Evolutionary conservation across 1,140 invertebrate species (phyloP), one percentile per base, ranked within the genome.

Genomic region (Centruroides sculpturatus): DNA sequence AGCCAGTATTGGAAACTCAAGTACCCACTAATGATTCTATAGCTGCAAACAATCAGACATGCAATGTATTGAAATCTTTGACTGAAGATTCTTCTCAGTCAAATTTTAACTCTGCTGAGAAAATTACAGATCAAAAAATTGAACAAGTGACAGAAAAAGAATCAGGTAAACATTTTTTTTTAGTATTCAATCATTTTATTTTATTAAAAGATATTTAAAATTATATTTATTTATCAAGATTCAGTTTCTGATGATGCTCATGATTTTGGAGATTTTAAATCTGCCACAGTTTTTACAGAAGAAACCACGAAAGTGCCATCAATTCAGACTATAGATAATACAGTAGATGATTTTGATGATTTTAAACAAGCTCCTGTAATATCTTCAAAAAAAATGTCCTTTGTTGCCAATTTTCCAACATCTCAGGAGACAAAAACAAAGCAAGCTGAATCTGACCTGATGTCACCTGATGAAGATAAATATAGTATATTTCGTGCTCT

Each of bases 311-410:
- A 65, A 35, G n/a, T 34, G 23, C 59, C 59, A 52, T 23, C 52
- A 5, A 56, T 55, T 49, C 58, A 55, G 13, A 59, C 58, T n/a
- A 63, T 47, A 36, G 67, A 72, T 53, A 67, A 70, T 62, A 69
- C 69, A 54, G 72, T 73, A 58, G 80, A 82, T 66, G 79, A 81
- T 35, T 83, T 80, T 70, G 77, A 77, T 10, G 81, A 82, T 56
- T 82, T 82, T 64, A 79, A 81, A 66, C 80, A 78, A 63, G 79
- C 79, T 48, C 71, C 73, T 5, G 35, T 46, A 34, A 65, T 23
- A 9, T 46, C 3, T 36, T 64, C 55, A 35, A 9, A 13, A 13
- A 11, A 13, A 34, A 54, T 34, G n/a, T 5, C 13, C 23, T 4
- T 10, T 54, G 4, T 23, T 7, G 4, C 41, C 13, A 54, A 5